Evolutionary conservation across 2,113 vertebrate species (phyloP), one percentile per base, ranked within the genome.

Genomic region (Zosterops pallidus): DNA sequence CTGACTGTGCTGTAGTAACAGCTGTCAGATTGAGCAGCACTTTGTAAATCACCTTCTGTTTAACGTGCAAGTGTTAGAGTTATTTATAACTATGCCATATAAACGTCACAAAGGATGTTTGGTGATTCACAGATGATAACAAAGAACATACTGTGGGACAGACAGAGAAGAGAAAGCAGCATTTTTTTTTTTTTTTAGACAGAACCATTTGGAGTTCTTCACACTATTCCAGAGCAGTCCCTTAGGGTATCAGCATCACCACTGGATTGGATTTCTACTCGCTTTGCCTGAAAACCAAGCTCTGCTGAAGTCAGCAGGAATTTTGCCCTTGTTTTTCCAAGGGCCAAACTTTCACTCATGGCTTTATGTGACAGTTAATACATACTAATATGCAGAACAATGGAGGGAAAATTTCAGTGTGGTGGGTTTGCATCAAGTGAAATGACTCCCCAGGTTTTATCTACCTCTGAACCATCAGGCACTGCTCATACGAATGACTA

Each of bases 21-120:
- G 92, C 88, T 96, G 92, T 96, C 93, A 95, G 79, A 88, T 24
- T 60, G 79, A 96, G 76, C 90, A 92, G 86, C 76, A 90, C 76
- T 78, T 93, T 59, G 76, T 96, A 95, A 95, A 94, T 94, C 94
- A 97, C 93, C 93, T 96, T 95, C 90, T 96, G 90, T 86, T 90
- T 94, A 95, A 88, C 14, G 33, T 79, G 74, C 46, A 91, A 90
- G 72, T 41, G 69, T 83, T 93, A 25, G 49, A 83, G 87, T 89
- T 95, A 93, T 95, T 41, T 31, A 85, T 95, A 92, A 74, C 75
- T 35, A 16, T 28, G 80, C 46, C 64, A 56, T 37, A 67, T 64
- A 93, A 78, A 92, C 14, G 1, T 96, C 94, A 94, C 90, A 95
- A 86, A 90, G 29, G 75, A 88, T 78, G 28, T 90, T 80, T 81